Percentiles rank a stretch among this genome's conserved stretches.
Evolutionary conservation across 2,113 vertebrate species (phyloP).

Genomic region (Numenius arquata): DNA sequence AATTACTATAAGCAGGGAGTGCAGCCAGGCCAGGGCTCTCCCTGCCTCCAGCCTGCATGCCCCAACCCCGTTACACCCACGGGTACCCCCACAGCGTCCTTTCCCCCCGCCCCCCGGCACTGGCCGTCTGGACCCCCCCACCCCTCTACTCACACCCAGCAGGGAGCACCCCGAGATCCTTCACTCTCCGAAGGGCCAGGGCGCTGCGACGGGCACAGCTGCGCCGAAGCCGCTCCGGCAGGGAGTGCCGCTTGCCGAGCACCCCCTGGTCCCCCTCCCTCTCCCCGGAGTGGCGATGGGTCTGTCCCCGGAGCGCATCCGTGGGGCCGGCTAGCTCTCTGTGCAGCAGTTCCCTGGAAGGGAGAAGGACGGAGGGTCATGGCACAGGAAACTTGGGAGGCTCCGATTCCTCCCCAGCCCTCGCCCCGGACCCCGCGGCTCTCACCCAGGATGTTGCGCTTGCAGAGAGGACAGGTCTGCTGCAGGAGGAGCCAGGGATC

Average conservation of each 20-base stretch:
- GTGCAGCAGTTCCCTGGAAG: slow-evolving; percentile 41
- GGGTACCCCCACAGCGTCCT: background rate
- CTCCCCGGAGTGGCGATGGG: background rate
- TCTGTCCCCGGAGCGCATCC: background rate
- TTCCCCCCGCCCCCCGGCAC: background rate
- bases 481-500: slow-evolving; percentile 94
- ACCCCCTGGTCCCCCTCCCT: background rate
- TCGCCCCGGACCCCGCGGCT: rapidly evolving
- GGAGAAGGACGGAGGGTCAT: background rate
- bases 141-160: background rate
- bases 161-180: background rate
- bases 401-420: background rate
- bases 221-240: rapidly evolving
- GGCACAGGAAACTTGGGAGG: rapidly evolving
- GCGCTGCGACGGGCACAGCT: background rate
- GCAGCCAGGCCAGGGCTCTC: background rate
- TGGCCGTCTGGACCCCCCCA: background rate
- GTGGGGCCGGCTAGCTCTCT: background rate
- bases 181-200: rapidly evolving
- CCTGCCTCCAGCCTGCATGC: background rate
- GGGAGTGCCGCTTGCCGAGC: rapidly evolving
- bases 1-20: background rate
- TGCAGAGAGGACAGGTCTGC: slow-evolving; percentile 95
- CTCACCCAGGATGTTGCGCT: slow-evolving; percentile 89
- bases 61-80: background rate